A percentile compares a stretch with the other conserved stretches of the same genome.
Conservation (phyloP, 2,113 vertebrate genomes). For the Elephantulus edwardii region DNA sequence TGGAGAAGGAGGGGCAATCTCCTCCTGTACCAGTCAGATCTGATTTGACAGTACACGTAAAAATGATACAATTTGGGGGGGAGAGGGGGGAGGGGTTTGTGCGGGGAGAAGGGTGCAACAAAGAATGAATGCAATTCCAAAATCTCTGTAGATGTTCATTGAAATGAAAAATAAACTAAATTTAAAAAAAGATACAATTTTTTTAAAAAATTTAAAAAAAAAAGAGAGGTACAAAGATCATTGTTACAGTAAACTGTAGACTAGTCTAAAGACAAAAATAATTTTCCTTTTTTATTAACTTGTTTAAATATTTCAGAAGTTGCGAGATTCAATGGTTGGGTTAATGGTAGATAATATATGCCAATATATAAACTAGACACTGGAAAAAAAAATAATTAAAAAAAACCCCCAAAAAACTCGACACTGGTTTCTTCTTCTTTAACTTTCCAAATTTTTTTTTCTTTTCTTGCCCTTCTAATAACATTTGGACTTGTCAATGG, state of each 20-base stretch:
- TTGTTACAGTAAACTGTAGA: neutral
- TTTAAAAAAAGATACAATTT: neutral
- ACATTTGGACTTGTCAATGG: neutral
- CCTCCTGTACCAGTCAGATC: too few species aligned
- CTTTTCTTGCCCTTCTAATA: neutral
- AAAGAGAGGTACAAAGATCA: neutral
- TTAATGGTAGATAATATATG: neutral
- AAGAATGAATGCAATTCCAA: too few species aligned
- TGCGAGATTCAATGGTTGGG: neutral
- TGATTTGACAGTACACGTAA: too few species aligned
- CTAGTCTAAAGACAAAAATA: neutral
- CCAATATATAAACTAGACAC: neutral
- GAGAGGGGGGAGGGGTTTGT: too few species aligned
- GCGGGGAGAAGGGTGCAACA: too few species aligned
- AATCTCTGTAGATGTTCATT: too few species aligned
- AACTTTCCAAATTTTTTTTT: neutral
- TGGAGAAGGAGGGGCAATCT: too few species aligned
- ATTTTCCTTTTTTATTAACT: constrained; percentile 18
- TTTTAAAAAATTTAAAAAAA: neutral
- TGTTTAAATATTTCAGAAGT: constrained; percentile 40
- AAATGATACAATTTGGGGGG: too few species aligned
- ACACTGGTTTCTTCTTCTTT: neutral
- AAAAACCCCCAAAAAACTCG: too few species aligned
- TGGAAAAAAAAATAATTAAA: too few species aligned
- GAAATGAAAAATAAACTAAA: too few species aligned